Percentiles rank a stretch among this genome's conserved stretches.
Evolutionary conservation across 2,888 invertebrate genomes (phyloP).

Genomic region (Myopa tessellatipennis): DNA sequence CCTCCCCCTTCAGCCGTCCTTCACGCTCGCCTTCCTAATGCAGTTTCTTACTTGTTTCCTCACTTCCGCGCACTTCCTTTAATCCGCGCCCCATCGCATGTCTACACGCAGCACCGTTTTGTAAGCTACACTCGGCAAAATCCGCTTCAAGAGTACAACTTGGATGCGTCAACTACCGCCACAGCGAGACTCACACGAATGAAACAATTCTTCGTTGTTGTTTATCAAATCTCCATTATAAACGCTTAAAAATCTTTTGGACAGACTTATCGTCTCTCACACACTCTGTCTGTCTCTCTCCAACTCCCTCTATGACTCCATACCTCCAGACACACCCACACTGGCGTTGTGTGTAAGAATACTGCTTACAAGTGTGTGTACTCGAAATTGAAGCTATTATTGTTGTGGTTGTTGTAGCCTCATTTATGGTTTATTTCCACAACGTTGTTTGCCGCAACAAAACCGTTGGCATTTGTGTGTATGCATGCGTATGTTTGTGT

Average conservation of each 20-base stretch:
- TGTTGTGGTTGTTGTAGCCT: background rate
- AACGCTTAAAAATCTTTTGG: background rate
- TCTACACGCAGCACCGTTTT: conserved; percentile 13
- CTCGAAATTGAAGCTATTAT: background rate
- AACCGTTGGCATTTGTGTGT: background rate
- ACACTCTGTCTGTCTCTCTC: background rate
- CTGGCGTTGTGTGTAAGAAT: background rate
- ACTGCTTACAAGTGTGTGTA: background rate
- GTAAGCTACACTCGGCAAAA: conserved; percentile 1
- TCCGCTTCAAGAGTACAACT: background rate
- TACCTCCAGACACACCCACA: no score
- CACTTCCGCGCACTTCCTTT: background rate
- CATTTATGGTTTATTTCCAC: background rate
- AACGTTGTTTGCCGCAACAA: background rate
- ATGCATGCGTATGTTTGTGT: background rate
- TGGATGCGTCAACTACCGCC: background rate
- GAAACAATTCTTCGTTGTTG: conserved; percentile 8
- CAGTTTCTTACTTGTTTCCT: background rate
- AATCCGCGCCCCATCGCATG: background rate
- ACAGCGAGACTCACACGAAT: conserved; percentile 16
- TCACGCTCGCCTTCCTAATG: background rate
- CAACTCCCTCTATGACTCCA: no score
- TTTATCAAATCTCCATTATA: background rate
- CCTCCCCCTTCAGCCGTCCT: no score
- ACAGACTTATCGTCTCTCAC: background rate